Conservation (phyloP, 2,113 vertebrate species). For the Epinephelus moara region DNA sequence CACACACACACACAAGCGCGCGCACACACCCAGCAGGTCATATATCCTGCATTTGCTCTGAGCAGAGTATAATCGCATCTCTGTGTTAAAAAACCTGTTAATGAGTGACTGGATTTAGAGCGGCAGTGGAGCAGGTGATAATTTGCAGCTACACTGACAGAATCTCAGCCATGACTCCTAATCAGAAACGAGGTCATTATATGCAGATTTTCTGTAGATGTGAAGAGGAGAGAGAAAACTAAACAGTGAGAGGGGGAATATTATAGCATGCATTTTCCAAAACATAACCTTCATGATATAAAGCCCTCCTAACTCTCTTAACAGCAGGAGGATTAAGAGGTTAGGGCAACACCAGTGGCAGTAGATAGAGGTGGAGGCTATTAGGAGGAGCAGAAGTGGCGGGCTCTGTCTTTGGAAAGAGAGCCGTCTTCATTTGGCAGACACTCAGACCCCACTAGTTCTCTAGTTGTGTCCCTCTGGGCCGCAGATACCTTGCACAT, state of each 20-base stretch:
- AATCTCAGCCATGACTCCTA: background rate
- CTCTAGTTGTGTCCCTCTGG: constrained; percentile 31
- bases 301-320: background rate
- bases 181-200: constrained; percentile 6
- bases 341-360: constrained; percentile 32
- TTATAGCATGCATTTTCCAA: background rate
- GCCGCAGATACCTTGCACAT: constrained; percentile 13
- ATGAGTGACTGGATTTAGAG: constrained; percentile 50
- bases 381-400: constrained; percentile 37
- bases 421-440: constrained; percentile 57
- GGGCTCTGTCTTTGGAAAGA: constrained; percentile 37
- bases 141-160: constrained; percentile 25
- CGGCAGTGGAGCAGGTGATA: constrained; percentile 42
- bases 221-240: background rate
- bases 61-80: constrained; percentile 36
- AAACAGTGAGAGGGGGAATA: background rate
- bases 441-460: constrained; percentile 34
- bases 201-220: background rate
- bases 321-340: constrained; percentile 41
- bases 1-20: constrained; percentile 41
- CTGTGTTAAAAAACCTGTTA: constrained; percentile 50
- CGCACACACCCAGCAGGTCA: constrained; percentile 26
- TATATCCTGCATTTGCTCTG: constrained; percentile 29
- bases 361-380: constrained; percentile 51
- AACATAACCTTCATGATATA: constrained; percentile 19